These are phyloP conservation scores for Drosophila kanekoi DNA, from an alignment of 2,888 invertebrate species.

Conservation along the genomic window DNA sequence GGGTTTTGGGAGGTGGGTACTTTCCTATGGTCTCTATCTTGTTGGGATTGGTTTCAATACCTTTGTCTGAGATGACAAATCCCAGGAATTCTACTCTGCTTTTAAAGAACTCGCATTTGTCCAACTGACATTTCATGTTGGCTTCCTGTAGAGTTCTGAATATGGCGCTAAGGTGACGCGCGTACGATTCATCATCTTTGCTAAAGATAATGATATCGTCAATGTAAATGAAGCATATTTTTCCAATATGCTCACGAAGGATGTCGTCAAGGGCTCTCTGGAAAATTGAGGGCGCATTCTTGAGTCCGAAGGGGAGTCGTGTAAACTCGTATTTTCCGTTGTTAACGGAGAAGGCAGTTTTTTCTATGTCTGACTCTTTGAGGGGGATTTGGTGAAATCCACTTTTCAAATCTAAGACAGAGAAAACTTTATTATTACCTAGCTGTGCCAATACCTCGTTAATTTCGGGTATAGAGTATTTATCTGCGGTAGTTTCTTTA, in stretches of 20 bases:
- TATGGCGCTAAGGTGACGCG: neutral
- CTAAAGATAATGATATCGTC: conserved; percentile 19
- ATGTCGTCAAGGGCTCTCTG: conserved; percentile 32
- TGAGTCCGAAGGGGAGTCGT: conserved; percentile 23
- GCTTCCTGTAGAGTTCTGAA: conserved; percentile 1
- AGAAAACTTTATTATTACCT: conserved; percentile 2
- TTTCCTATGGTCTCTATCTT: neutral
- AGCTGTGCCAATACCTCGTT: conserved; percentile 23
- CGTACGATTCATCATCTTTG: neutral
- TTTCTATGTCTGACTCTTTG: conserved; percentile 13
- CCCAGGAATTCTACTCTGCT: conserved; percentile 33
- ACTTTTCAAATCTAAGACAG: conserved; percentile 1
- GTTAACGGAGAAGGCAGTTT: conserved; percentile 31
- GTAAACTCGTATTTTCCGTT: conserved; percentile 26
- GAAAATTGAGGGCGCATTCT: conserved; percentile 24
- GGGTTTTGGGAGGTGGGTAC: neutral
- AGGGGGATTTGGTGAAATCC: conserved; percentile 22
- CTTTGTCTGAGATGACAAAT: conserved; percentile 33
- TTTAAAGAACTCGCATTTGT: conserved; percentile 41
- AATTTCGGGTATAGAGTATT: conserved; percentile 14
- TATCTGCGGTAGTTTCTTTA: conserved; percentile 16
- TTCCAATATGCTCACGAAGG: conserved; percentile 30
- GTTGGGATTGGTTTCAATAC: conserved; percentile 21
- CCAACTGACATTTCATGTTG: conserved; percentile 31
- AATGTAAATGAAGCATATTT: conserved; percentile 35